Conservation (phyloP, 2,888 invertebrate genomes). For the Drosophila conformis region DNA sequence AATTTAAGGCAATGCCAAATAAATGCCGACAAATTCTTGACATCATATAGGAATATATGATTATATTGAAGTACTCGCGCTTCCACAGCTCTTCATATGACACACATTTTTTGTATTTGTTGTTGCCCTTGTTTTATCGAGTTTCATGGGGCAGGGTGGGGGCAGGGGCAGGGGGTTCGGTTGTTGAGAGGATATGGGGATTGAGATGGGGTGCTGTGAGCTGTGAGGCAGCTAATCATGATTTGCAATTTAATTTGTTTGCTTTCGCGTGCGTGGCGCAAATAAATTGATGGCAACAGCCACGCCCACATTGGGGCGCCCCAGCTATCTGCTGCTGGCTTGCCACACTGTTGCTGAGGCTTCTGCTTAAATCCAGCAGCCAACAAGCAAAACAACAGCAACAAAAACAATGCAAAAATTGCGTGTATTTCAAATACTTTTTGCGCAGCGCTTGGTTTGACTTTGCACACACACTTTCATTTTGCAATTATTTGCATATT, state of each 20-base stretch:
- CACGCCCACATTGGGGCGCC: constrained; percentile 35
- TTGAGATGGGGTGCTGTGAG: constrained; percentile 18
- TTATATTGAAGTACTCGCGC: constrained; percentile 43
- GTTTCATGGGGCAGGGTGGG: not conserved
- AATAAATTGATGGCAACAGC: constrained; percentile 72
- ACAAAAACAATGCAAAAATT: constrained; percentile 15
- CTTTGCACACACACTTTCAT: constrained; percentile 57
- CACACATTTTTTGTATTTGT: constrained; percentile 4
- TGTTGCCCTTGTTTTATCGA: constrained; percentile 29
- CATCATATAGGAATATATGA: constrained; percentile 39
- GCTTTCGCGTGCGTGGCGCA: constrained; percentile 76
- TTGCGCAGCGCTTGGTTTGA: constrained; percentile 45
- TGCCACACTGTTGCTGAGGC: constrained; percentile 27
- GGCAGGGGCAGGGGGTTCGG: not conserved
- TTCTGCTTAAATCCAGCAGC: constrained; percentile 39
- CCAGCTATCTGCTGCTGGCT: constrained; percentile 23
- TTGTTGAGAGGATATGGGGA: not conserved
- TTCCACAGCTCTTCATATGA: constrained; percentile 16
- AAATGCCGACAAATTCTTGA: constrained; percentile 22
- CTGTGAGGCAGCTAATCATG: constrained; percentile 74
- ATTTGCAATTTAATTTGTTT: constrained; percentile 80
- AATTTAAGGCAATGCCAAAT: constrained; percentile 36
- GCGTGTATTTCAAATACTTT: constrained; percentile 33
- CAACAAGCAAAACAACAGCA: constrained; percentile 8
- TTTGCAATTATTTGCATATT: constrained; percentile 76